Evolutionary conservation across 2,113 vertebrate species (phyloP).

Genomic region (Pteruthius melanotis): DNA sequence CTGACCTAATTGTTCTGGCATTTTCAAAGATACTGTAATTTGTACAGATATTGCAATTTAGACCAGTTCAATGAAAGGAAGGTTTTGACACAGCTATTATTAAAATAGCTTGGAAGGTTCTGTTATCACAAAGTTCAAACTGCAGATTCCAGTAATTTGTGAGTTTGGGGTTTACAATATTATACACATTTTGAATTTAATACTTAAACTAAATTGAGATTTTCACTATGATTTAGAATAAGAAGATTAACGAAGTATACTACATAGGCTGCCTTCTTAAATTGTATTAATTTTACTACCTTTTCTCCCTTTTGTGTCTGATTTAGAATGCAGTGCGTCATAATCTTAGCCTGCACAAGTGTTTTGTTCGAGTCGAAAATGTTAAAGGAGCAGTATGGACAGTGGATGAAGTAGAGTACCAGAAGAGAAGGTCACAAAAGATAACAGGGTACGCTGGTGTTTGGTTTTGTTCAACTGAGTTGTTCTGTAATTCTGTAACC

Average conservation of each 20-base stretch:
- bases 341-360: constrained; percentile 99
- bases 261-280: constrained; percentile 69
- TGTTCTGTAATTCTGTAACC: constrained; percentile 56
- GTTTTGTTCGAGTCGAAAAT: constrained; percentile 99
- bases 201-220: constrained; percentile 73
- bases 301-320: constrained; percentile 70
- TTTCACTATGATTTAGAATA: constrained; percentile 69
- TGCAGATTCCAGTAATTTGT: constrained; percentile 81
- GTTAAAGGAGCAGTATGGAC: constrained; percentile 99
- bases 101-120: constrained; percentile 90
- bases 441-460: constrained; percentile 91
- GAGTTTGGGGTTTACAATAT: constrained; percentile 74
- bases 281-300: constrained; percentile 71
- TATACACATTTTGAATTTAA: constrained; percentile 75
- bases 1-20: constrained; percentile 90
- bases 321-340: constrained; percentile 97
- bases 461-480: constrained; percentile 63
- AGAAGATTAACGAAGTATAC: constrained; percentile 73
- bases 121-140: constrained; percentile 85
- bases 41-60: constrained; percentile 95
- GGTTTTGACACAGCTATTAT: constrained; percentile 97
- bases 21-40: constrained; percentile 92
- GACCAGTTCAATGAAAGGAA: constrained; percentile 87
- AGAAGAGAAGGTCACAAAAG: constrained; percentile 99
- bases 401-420: constrained; percentile 98